These are phyloP conservation scores for Tryphoninae sp. DNA, from an alignment of 2,888 invertebrate genomes.

Conservation along the genomic window DNA sequence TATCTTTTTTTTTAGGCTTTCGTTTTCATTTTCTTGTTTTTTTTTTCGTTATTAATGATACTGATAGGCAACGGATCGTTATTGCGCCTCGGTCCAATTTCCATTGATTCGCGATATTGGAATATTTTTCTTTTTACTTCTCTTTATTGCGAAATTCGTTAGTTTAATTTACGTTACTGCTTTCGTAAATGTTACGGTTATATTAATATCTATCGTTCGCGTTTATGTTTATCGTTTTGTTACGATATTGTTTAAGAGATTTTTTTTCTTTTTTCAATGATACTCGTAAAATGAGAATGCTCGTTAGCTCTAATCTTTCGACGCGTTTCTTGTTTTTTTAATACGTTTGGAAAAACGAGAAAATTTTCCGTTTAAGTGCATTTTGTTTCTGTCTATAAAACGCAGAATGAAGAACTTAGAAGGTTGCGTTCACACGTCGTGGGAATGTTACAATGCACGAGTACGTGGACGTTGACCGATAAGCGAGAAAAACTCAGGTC, in stretches of 20 bases:
- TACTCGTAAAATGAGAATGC: not conserved
- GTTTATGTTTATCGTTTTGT: no score
- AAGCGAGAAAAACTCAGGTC: not conserved
- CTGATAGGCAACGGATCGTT: not conserved
- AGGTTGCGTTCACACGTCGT: not conserved
- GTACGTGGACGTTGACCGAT: not conserved
- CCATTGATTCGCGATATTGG: not conserved
- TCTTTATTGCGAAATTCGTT: not conserved
- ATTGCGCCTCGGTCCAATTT: slow-evolving; percentile 8
- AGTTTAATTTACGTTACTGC: not conserved
- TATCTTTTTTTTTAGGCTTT: not conserved
- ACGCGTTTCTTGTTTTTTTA: not conserved
- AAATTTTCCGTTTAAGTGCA: not conserved
- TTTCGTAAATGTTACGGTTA: not conserved
- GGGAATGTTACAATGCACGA: not conserved
- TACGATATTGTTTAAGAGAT: not conserved
- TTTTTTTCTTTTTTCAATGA: not conserved
- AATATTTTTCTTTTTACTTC: not conserved
- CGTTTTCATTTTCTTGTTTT: slow-evolving; percentile 7
- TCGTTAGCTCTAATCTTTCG: not conserved
- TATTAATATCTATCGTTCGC: not conserved
- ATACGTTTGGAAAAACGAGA: not conserved
- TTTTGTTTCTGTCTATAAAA: not conserved
- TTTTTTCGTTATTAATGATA: not conserved
- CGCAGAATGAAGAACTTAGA: slow-evolving; percentile 13